Percentiles rank a stretch among this genome's conserved stretches.
Evolutionary conservation across 2,113 vertebrate species (phyloP).

Genomic region (Craseonycteris thonglongyai): DNA sequence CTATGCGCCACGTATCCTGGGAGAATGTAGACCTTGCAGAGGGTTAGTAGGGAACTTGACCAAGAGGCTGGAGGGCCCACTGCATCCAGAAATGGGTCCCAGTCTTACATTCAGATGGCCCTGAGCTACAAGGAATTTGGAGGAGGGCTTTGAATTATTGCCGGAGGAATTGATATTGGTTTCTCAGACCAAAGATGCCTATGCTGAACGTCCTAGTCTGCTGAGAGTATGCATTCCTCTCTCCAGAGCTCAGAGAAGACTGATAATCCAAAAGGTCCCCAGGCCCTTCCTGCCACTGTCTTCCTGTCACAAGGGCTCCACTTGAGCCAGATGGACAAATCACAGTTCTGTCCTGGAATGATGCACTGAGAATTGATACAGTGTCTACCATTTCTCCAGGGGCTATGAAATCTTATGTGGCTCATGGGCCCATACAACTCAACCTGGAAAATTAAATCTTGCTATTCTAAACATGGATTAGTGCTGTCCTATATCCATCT

Average conservation of each 20-base stretch:
- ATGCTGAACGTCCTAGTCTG: not conserved
- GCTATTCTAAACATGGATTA: too few species aligned
- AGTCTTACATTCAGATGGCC: not conserved
- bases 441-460: not conserved
- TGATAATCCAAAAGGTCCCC: not conserved
- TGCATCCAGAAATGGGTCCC: not conserved
- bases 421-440: not conserved
- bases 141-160: not conserved
- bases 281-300: not conserved
- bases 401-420: not conserved
- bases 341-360: not conserved
- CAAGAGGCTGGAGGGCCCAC: not conserved
- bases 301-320: not conserved
- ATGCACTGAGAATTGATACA: not conserved
- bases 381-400: not conserved
- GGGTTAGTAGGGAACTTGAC: not conserved
- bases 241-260: not conserved
- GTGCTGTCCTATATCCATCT: not conserved
- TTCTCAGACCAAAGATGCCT: not conserved
- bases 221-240: accelerated
- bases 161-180: not conserved
- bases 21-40: not conserved
- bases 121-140: not conserved
- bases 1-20: not conserved
- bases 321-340: not conserved